Conservation (phyloP, 2,113 vertebrate species). For the Gorilla gorilla region DNA sequence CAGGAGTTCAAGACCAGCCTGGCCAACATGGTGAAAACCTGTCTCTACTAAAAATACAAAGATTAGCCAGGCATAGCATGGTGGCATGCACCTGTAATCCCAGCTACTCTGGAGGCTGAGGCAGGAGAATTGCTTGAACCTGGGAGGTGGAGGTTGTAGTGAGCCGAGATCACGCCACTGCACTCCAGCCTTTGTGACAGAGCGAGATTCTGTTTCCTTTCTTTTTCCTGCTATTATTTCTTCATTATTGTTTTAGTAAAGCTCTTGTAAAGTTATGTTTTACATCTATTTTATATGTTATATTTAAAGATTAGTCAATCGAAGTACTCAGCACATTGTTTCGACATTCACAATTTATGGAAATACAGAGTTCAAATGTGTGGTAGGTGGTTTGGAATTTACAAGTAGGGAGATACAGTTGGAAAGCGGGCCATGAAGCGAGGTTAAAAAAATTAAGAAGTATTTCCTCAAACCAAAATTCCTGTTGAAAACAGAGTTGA, state of each 20-base stretch:
- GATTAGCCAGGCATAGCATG: too few relatives aligned
- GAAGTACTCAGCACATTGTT: background rate
- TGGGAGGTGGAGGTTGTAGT: too few relatives aligned
- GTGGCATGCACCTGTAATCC: too few relatives aligned
- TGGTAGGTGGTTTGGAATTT: background rate
- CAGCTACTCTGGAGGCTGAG: too few relatives aligned
- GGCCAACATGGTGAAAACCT: too few relatives aligned
- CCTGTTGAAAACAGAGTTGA: background rate
- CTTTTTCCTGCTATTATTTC: background rate
- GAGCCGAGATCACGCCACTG: too few relatives aligned
- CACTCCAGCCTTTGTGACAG: too few relatives aligned
- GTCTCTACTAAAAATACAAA: too few relatives aligned
- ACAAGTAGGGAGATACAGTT: background rate
- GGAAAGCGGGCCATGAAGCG: background rate
- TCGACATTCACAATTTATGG: background rate
- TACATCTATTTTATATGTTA: background rate
- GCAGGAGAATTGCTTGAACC: too few relatives aligned
- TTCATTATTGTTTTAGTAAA: background rate
- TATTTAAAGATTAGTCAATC: background rate
- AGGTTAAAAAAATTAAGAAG: background rate
- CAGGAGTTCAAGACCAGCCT: too few relatives aligned
- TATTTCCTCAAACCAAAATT: conserved; percentile 27
- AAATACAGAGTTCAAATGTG: background rate
- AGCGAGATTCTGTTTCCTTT: background rate
- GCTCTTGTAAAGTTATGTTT: background rate